These are phyloP conservation scores for Eilema depressum DNA, from an alignment of 2,888 invertebrate species.

Conservation along the genomic window DNA sequence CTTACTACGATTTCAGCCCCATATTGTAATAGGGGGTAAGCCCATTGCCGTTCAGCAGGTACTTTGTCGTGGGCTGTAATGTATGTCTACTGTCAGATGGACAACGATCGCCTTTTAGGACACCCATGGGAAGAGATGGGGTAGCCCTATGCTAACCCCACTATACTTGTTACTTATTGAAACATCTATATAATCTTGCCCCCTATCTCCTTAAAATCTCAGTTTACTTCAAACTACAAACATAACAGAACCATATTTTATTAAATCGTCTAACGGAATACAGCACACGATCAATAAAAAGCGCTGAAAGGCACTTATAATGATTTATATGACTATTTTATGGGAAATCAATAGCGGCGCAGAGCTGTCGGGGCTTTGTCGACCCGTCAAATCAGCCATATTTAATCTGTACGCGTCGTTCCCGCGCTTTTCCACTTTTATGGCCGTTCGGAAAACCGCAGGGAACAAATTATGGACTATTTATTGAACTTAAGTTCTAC, in stretches of 20 bases:
- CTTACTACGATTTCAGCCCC: too few relatives aligned
- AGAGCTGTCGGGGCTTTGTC: slow-evolving; percentile 25
- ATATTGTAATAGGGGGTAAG: too few relatives aligned
- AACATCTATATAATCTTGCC: too few relatives aligned
- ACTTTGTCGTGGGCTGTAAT: too few relatives aligned
- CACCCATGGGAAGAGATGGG: too few relatives aligned
- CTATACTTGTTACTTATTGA: too few relatives aligned
- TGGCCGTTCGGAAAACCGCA: slow-evolving; percentile 12
- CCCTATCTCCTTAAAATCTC: not conserved
- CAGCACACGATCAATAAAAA: slow-evolving; percentile 20
- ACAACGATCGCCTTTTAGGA: too few relatives aligned
- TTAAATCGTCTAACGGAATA: not conserved
- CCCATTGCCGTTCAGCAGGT: too few relatives aligned
- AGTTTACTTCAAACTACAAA: not conserved
- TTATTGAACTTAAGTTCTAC: slow-evolving; percentile 7
- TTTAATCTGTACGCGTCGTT: slow-evolving; percentile 19
- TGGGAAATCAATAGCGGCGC: slow-evolving; percentile 64
- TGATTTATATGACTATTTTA: slow-evolving; percentile 64
- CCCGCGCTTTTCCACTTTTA: slow-evolving; percentile 20
- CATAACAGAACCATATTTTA: not conserved
- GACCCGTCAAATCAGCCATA: slow-evolving; percentile 42
- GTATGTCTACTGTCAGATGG: too few relatives aligned
- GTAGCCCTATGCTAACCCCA: too few relatives aligned
- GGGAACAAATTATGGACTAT: slow-evolving; percentile 9
- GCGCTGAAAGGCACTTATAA: slow-evolving; percentile 42